Evolutionary conservation across 1,140 invertebrate genomes (phyloP), one percentile per base, ranked within the genome.

Genomic region (Aethina tumida): DNA sequence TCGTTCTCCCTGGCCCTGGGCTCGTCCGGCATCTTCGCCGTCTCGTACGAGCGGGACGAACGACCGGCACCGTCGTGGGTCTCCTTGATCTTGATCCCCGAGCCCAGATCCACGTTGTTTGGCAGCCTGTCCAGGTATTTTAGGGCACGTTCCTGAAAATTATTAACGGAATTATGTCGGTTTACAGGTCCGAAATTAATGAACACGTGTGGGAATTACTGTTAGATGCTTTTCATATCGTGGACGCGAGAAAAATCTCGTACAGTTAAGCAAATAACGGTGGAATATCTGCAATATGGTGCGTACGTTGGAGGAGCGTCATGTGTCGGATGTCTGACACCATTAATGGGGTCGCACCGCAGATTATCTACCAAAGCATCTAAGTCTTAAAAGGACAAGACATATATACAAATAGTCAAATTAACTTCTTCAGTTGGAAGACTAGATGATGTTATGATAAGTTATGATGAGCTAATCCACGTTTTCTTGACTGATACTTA

Each of bases 1-100:
- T 78, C 75, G n/a, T 75, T 68, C 61, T 88, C 82, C 40, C 79
- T 72, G 9, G 77, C 77, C 47, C 76, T 73, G 10, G 70, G 66
- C 50, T 85, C 79, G 7, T 73, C 68, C 14, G 82, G 74, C 33
- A 85, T 60, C 12, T 59, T 41, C 59, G 62, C 39, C 58, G 60
- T 25, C 66, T 56, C 2, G 68, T 64, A 40, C 67, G 64, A n/a
- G 67, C 71, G 35, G 58, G 65, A 47, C 33, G 45, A 19, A 58
- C 58, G 35, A 59, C 60, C 3, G 15, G 26, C 22, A 34, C 43
- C 43, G 33, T 32, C 44, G 64, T 68, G 73, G 35, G 65, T 70
- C 49, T 77, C 72, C 5, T 84, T 71, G 35, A 88, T 67, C 29
- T 72, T 74, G 39, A 86, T 66, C 19, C 81, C 81, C 47, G 82